Base-by-base conservation (phyloP, 2,113 vertebrate species). In the Gulo gulo region DNA sequence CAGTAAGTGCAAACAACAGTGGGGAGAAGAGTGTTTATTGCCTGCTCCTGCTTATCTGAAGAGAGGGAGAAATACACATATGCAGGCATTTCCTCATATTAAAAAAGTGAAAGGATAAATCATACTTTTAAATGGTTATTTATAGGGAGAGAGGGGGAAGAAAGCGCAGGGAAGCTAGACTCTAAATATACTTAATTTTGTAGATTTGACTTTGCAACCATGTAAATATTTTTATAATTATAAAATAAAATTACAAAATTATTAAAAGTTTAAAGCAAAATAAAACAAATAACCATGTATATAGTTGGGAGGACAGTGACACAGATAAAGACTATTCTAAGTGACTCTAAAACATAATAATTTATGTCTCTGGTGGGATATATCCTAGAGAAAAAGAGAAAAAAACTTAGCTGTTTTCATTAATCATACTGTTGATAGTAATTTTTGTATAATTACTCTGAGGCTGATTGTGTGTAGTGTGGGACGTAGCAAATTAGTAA, bases 221-320 rank as follows among this genome's bases (percentile, higher is more conserved):
- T 74, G 57, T n/a, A 90, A 92, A 59, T 90, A 95, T 15, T 90
- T 95, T 65, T 65, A 29, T 42, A 52, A 39, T 36, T 59, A 85
- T 45, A 89, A 79, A 91, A 73, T 29, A 36, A 45, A 65, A 29
- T 36, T 69, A 65, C 36, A 52, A 57, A 78, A 61, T 65, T 81
- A 74, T 45, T 69, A 76, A 86, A 96, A 93, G 55, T 71, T n/a
- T 52, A 67, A 92, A 96, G 39, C 5, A 95, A 92, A 81, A 74
- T 76, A 34, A 89, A 90, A 71, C 15, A 82, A 83, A 5, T 24
- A 47, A 81, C 20, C 31, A 8, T 52, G 13, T 42, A 71, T 63
- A 50, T 1, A 31, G n/a, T 39, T 82, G 50, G 59, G 74, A 29
- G 69, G 34, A 50, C 5, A 76, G 20, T 3, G 16, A 85, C 16